Conservation (phyloP, 64 coral and sea anemone species). For the Stichodactyla helianthus region DNA sequence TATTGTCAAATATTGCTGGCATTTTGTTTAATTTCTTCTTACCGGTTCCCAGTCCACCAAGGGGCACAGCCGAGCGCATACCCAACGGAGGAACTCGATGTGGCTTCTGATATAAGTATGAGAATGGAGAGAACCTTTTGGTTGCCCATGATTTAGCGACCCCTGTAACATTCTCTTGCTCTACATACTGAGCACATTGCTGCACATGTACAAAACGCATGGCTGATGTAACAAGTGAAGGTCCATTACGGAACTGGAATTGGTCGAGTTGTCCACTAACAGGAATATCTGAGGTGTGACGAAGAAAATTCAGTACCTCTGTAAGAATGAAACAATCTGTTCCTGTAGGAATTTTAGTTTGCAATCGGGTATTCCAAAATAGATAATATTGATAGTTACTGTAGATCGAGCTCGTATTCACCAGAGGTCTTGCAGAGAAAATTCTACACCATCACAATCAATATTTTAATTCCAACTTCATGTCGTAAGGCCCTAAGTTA, state of each 20-base stretch:
- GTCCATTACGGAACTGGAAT: slow-evolving; percentile 75
- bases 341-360: no score
- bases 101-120: slow-evolving; percentile 68
- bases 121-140: slow-evolving; percentile 47
- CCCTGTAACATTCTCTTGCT: slow-evolving; percentile 63
- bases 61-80: slow-evolving; percentile 83
- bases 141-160: slow-evolving; percentile 53
- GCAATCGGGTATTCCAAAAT: no score
- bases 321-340: no score
- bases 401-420: no score
- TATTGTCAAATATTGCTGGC: not conserved
- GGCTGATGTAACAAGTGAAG: slow-evolving; percentile 52
- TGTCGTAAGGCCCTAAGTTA: no score
- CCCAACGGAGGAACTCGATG: slow-evolving; percentile 58
- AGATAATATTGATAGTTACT: no score
- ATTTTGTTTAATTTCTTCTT: not conserved
- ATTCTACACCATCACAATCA: no score
- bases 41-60: slow-evolving; percentile 92
- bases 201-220: slow-evolving; percentile 55
- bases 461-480: no score
- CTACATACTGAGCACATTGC: slow-evolving; percentile 73
- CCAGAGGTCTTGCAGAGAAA: no score
- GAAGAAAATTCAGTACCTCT: not conserved
- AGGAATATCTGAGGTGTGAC: slow-evolving; percentile 24
- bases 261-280: slow-evolving; percentile 52